Conservation (phyloP, 2,888 invertebrate species). For the Andrena trimmerana region DNA sequence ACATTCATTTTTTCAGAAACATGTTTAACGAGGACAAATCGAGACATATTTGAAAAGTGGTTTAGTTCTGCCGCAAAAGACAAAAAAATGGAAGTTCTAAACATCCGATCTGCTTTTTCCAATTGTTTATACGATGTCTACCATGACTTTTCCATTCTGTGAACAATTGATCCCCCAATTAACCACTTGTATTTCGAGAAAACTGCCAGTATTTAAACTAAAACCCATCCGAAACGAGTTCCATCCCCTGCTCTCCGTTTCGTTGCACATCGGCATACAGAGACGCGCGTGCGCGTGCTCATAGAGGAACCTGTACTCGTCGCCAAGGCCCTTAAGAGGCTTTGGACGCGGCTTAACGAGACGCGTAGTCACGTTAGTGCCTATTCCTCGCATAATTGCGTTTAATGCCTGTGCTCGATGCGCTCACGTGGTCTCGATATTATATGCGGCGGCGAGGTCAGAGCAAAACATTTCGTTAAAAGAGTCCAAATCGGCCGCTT, state of each 20-base stretch:
- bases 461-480: conserved; percentile 75
- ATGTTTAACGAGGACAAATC: too few species aligned
- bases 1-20: too few species aligned
- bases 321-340: conserved; percentile 44
- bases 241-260: neutral
- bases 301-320: conserved; percentile 34
- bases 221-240: neutral
- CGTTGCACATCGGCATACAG: conserved; percentile 14
- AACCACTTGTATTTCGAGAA: too few species aligned
- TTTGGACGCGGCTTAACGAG: conserved; percentile 49
- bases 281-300: neutral
- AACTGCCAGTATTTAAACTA: too few species aligned
- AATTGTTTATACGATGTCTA: too few species aligned
- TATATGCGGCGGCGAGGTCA: conserved; percentile 68
- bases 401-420: conserved; percentile 59
- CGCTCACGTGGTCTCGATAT: conserved; percentile 70
- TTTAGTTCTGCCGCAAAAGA: too few species aligned
- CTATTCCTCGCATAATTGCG: conserved; percentile 61
- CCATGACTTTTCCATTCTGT: too few species aligned
- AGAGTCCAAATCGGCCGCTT: conserved; percentile 82
- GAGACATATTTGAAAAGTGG: too few species aligned
- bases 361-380: conserved; percentile 35
- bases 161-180: too few species aligned
- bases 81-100: too few species aligned
- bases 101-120: too few species aligned